Conservation (phyloP, 2,113 vertebrate genomes). For the Brachypteracias leptosomus region DNA sequence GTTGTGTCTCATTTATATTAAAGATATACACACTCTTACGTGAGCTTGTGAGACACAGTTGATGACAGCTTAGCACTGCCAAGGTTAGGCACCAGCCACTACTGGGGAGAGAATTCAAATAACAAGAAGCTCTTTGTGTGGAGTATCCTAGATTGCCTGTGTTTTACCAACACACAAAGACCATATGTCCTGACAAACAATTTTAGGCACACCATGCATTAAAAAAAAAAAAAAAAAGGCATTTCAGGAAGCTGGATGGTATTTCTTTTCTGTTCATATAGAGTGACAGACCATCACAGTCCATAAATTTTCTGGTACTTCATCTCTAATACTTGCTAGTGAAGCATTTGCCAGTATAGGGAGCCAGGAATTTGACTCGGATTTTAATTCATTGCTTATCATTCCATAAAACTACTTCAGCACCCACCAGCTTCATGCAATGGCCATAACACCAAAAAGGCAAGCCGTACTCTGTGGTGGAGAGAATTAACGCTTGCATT, state of each 20-base stretch:
- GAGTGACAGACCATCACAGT: conserved; percentile 52
- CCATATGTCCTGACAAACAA: background rate
- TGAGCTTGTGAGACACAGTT: background rate
- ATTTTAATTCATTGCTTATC: conserved; percentile 19
- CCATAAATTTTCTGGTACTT: conserved; percentile 31
- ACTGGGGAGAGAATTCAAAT: background rate
- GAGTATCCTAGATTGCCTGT: background rate
- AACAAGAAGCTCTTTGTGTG: background rate
- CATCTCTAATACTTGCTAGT: background rate
- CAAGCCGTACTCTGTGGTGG: background rate
- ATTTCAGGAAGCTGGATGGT: conserved; percentile 17
- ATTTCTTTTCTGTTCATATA: conserved; percentile 5
- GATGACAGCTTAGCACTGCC: background rate
- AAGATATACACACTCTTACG: background rate
- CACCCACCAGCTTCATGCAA: background rate
- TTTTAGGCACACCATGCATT: background rate
- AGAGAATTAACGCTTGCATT: background rate
- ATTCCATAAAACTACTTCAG: conserved; percentile 10
- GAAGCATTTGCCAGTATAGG: accelerated
- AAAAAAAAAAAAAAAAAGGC: background rate
- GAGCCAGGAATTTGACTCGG: conserved; percentile 14
- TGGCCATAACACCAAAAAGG: background rate
- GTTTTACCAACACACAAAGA: conserved; percentile 18
- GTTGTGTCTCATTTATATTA: background rate
- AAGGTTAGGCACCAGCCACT: background rate